phyloP scores from a whole-genome alignment of 2,888 invertebrate species.

The Agonopterix alstromeriana region DNA sequence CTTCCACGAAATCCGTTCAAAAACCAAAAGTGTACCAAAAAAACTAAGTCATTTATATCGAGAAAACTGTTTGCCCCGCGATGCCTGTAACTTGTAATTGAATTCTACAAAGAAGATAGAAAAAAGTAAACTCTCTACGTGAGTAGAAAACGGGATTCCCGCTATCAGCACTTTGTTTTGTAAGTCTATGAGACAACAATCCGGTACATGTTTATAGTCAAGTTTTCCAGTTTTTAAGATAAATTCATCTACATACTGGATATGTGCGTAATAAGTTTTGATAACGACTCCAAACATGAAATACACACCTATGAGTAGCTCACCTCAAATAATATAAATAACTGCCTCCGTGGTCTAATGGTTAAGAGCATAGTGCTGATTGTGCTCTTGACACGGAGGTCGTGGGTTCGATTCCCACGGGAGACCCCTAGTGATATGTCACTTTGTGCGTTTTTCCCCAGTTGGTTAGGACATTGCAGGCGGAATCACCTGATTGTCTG shows the following conservation, averaged over 20 bases:
- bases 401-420: no score
- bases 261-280: no score
- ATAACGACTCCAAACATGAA: no score
- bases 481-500: no score
- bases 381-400: no score
- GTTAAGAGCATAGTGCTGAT: no score
- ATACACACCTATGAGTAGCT: no score
- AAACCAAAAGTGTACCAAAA: neutral
- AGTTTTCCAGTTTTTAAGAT: neutral
- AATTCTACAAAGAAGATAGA: slow-evolving; percentile 65
- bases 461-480: no score
- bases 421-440: no score
- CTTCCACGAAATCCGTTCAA: neutral
- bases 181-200: slow-evolving; percentile 40
- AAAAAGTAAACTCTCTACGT: slow-evolving; percentile 65
- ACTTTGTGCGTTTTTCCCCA: no score
- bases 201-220: slow-evolving; percentile 5
- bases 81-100: slow-evolving; percentile 55
- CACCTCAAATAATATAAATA: no score
- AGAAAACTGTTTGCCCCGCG: slow-evolving; percentile 38
- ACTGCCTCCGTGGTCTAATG: no score
- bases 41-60: slow-evolving; percentile 25
- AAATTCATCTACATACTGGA: neutral
- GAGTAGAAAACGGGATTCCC: slow-evolving; percentile 49
- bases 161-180: slow-evolving; percentile 54